Conservation (phyloP, 35 echinoderm and acorn worm genomes). For the Chiridota heheva region DNA sequence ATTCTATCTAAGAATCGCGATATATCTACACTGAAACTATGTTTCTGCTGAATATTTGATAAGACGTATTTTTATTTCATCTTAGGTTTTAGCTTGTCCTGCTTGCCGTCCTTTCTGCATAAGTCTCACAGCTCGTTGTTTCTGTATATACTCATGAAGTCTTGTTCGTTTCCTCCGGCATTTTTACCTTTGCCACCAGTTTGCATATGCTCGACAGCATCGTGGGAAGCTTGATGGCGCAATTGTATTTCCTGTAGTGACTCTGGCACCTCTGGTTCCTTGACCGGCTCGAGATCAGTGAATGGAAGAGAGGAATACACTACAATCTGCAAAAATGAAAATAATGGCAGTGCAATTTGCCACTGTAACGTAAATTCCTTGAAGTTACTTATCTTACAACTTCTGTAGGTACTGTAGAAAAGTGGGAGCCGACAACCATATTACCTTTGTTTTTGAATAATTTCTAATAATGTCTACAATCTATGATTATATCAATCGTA, state of each 20-base stretch:
- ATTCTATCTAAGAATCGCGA: too few species aligned
- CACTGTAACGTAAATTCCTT: too few species aligned
- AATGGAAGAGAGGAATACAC: slow-evolving; percentile 96
- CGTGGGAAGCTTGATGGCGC: slow-evolving; percentile 67
- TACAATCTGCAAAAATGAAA: slow-evolving; percentile 75
- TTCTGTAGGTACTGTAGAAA: too few species aligned
- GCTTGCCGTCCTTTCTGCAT: slow-evolving; percentile 34
- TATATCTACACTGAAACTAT: too few species aligned
- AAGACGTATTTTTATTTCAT: too few species aligned
- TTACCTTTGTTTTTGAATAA: too few species aligned
- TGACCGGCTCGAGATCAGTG: slow-evolving; percentile 82
- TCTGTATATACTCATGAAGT: slow-evolving; percentile 77
- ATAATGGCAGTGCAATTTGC: too few species aligned
- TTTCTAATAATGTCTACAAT: too few species aligned
- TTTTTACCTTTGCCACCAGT: slow-evolving; percentile 37
- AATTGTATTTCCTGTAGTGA: slow-evolving; percentile 88
- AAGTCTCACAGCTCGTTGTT: slow-evolving; percentile 71
- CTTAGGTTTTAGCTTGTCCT: slow-evolving; percentile 39
- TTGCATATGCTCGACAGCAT: slow-evolving; percentile 49
- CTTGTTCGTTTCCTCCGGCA: slow-evolving; percentile 62
- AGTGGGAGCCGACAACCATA: too few species aligned
- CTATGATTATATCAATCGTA: too few species aligned
- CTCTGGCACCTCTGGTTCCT: slow-evolving; percentile 67
- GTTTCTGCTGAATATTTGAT: too few species aligned
- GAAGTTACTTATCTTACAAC: too few species aligned